Evolutionary conservation across 1,140 invertebrate species (phyloP), one percentile per base, ranked within the genome.

Genomic region (Meteorus sp.): DNA sequence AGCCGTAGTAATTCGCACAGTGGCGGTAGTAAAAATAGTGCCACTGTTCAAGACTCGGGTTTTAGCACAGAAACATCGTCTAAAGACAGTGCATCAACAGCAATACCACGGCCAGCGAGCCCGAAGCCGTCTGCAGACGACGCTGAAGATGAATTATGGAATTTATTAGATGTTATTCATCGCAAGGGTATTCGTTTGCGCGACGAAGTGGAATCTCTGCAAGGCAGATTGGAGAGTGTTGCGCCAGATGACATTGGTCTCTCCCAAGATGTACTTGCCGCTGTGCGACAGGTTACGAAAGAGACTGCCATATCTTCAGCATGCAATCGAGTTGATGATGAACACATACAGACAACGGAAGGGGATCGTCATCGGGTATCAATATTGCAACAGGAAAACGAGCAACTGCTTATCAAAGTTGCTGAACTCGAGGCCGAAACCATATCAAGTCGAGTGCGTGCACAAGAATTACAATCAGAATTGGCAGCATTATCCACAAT

Each of bases 11-110:
- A 86, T 59, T 85, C 84, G 35, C 84, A 86, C 70, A 85, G 84
- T 62, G 83, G 84, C 62, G 75, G 73, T 59, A 84, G 83, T 65
- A 86, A 86, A 51, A 78, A 80, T 58, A 81, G 81, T 56, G 82
- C 79, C 27, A 87, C 88, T 43, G 88, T 93, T 7, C 90, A 92
- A 72, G 91, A 92, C 74, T 91, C 89, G 9, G 91, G 90, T 25
- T 92, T 93, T 77, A 92, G 89, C 73, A 91, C 90, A 41, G 90
- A 91, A 73, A 90, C 89, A 8, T 88, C 85, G 13, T 90, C 88
- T 61, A 90, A 90, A 72, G 89, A 91, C 69, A 89, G 87, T 66
- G 83, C 79, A 4, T 83, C 78, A 22, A 81, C 77, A 33, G 79
- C 80, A 27, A 75, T 69, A 51, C 76, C 75, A 25, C 72, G 71